Base-by-base conservation (phyloP, 2,797 vertebrate genomes). In the Hypotaenidia okinawae region DNA sequence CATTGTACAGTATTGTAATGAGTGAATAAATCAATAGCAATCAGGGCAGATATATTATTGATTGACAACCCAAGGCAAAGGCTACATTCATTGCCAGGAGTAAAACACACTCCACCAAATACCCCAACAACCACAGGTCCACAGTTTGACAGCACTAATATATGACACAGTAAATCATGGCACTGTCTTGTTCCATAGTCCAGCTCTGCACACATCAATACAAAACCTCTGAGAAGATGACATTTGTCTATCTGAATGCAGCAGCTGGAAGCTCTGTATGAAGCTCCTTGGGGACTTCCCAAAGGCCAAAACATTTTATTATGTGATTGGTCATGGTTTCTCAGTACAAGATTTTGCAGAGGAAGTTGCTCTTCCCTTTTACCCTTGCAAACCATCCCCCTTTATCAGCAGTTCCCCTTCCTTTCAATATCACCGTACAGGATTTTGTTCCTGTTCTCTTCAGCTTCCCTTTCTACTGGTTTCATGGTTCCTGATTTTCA, bases 31-130 rank as follows among this genome's bases (percentile, higher is more conserved):
- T 92, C 21, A 0, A 92, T 70, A 86, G n/a, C 78, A 94, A 87
- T 90, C 88, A 88, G 75, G 49, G 83, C 30, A 90, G 66, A 32
- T 84, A 57, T 81, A 87, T 94, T 88, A 93, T 93, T 84, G 87
- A 96, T 78, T 91, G 91, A 88, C 83, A 76, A 73, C 81, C 82
- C 80, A 80, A 87, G 69, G 59, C 61, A 91, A 93, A 75, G 5
- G 8, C 24, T 92, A 78, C 79, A 18, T 90, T 68, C 84, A 84
- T 79, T 87, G 41, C 52, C 68, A 69, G 62, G 41, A 90, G 74
- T 91, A 85, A 89, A 95, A 82, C 62, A 77, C 30, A 49, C 39
- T 87, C 43, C 16, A 70, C 73, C 47, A 27, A 57, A 75, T 12
- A 68, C 74, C 78, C 81, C 81, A 74, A 23, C 37, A 87, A 87